Evolutionary conservation across 2,113 vertebrate species (phyloP), one percentile per base, ranked within the genome.

Genomic region (Nerophis lumbriciformis): DNA sequence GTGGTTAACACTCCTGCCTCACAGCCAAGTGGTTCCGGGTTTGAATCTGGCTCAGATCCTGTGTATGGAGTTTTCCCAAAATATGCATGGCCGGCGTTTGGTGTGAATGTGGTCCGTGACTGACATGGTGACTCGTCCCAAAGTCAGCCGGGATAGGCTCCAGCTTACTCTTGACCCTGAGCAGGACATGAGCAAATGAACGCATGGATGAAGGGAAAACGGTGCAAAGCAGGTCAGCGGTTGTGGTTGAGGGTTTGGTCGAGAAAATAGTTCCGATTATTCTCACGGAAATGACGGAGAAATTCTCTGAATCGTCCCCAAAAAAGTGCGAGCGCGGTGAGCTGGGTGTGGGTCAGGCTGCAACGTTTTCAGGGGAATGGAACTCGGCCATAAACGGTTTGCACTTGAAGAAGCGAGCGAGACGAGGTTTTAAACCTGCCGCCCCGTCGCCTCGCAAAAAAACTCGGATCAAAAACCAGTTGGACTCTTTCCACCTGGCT

Each of bases 311-410:
- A 57, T 44, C 42, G 21, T 44, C 53, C 53, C 39, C 16, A 19
- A 44, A 57, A 57, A 19, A 53, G n/a, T 56, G 61, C 36, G 59
- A n/a, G 68, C 36, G 61, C 48, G 61, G 62, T 59, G 54, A n/a
- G 53, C 49, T 52, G 56, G 37, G 59, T 38, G 68, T n/a, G 59
- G 49, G 59, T 72, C 69, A 84, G 77, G 83, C 85, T 80, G 79
- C 81, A 78, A 73, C 84, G 84, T 77, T 4, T 86, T 88, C 78
- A 85, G 65, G 73, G 35, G 66, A 45, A 72, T 84, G 79, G 66
- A 74, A 75, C 70, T 59, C 71, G 61, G 54, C 80, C 82, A 75
- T 81, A 77, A 81, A 81, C 75, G 70, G 80, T 66, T 42, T 42
- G 69, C 76, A 81, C 78, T 77, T 80, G 44, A 71, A 75, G 73